Conservation (phyloP, 2,888 invertebrate species). For the Harmothoe impar region DNA sequence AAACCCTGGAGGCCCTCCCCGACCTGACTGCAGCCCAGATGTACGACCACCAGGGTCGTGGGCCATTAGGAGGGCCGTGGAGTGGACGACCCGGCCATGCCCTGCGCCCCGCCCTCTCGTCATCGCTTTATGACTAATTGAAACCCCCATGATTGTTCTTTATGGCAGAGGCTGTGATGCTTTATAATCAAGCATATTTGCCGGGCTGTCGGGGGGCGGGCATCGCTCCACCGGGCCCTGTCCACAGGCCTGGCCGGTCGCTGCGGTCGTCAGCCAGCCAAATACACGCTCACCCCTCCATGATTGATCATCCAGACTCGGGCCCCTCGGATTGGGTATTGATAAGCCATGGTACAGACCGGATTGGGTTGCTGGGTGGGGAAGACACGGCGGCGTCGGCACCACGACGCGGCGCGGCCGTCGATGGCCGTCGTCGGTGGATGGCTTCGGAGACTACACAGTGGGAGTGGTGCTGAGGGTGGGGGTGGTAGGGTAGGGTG, state of each 20-base stretch:
- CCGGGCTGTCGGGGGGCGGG: constrained; percentile 41
- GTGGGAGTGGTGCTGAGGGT: no score
- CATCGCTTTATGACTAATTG: constrained; percentile 56
- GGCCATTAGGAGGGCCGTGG: constrained; percentile 34
- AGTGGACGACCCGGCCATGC: constrained; percentile 3
- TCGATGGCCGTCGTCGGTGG: no score
- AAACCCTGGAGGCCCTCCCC: not conserved
- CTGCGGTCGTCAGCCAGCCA: not conserved
- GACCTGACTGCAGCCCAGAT: constrained; percentile 20
- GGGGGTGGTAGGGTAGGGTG: constrained; percentile 27
- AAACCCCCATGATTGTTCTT: constrained; percentile 58
- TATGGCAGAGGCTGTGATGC: constrained; percentile 24
- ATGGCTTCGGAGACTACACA: no score
- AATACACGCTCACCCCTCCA: not conserved
- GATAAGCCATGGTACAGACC: not conserved
- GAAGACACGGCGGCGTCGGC: not conserved
- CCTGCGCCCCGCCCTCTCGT: constrained; percentile 17
- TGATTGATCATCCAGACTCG: constrained; percentile 33
- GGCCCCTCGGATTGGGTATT: constrained; percentile 12
- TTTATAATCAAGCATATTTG: constrained; percentile 55
- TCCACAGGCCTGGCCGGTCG: not conserved
- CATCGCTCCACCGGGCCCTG: not conserved
- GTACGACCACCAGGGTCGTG: constrained; percentile 29
- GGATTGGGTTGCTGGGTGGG: constrained; percentile 19
- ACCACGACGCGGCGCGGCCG: no score